A percentile compares a stretch with the other conserved stretches of the same genome.
phyloP scores from a whole-genome alignment of 2,113 vertebrate species.

The Elgaria multicarinata region DNA sequence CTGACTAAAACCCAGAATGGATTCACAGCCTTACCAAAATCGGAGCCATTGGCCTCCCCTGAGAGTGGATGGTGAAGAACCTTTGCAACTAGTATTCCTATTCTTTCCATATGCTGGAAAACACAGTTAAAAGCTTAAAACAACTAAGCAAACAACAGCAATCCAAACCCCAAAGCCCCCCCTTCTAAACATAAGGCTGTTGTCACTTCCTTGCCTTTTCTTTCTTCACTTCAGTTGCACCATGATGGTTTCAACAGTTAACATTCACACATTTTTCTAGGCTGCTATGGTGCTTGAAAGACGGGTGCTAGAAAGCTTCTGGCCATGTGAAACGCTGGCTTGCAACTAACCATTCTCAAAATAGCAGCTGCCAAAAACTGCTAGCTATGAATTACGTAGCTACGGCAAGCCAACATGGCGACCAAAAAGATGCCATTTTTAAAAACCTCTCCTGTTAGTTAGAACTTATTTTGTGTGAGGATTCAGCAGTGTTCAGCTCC shows the following conservation, averaged over 20 bases:
- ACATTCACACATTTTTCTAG: constrained; percentile 26
- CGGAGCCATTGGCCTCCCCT: no score
- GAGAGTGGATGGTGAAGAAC: not conserved
- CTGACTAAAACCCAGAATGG: no score
- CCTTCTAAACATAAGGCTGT: not conserved
- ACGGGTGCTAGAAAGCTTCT: constrained; percentile 11
- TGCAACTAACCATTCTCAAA: constrained; percentile 17
- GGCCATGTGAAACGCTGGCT: not conserved
- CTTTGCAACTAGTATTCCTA: not conserved
- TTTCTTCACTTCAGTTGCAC: not conserved
- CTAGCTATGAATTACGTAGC: not conserved
- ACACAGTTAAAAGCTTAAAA: not conserved
- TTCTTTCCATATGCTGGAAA: not conserved
- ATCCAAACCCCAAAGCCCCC: not conserved
- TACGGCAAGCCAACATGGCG: not conserved
- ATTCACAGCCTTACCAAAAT: no score
- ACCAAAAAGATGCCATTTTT: not conserved
- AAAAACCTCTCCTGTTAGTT: not conserved
- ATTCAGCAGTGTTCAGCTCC: not conserved
- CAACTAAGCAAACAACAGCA: not conserved
- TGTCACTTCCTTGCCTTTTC: not conserved
- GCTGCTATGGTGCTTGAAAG: not conserved
- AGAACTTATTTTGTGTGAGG: not conserved
- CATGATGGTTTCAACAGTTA: constrained; percentile 31
- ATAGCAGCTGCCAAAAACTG: not conserved